Conservation (phyloP, 2,888 invertebrate species). For the Hyposoter didymator region DNA sequence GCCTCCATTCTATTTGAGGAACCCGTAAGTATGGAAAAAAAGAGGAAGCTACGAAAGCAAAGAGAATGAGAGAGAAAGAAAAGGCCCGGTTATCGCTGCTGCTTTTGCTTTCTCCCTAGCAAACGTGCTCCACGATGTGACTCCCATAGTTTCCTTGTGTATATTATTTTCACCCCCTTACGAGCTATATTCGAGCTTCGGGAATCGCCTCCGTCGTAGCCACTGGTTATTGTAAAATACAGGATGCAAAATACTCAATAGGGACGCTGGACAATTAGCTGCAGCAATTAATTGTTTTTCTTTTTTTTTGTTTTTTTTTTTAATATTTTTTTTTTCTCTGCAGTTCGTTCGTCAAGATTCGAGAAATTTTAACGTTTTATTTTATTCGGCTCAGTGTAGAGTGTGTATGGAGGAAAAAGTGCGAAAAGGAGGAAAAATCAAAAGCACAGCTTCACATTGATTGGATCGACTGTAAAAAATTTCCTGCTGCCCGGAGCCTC, state of each 20-base stretch:
- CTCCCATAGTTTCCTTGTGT: conserved; percentile 30
- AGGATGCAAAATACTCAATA: not conserved
- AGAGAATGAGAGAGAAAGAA: not conserved
- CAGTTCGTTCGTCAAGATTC: no score
- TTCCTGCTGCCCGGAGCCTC: no score
- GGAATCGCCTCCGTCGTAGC: conserved; percentile 63
- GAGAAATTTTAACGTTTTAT: no score
- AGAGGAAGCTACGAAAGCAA: not conserved
- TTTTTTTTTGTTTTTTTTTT: no score
- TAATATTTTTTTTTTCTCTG: no score
- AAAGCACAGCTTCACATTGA: no score
- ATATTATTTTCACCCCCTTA: conserved; percentile 32
- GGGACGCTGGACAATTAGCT: not conserved
- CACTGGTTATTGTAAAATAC: not conserved
- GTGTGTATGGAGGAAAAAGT: no score
- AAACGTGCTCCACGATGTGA: conserved; percentile 32
- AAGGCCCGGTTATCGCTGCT: conserved; percentile 50
- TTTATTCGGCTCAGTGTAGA: no score
- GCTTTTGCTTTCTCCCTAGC: conserved; percentile 46
- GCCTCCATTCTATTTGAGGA: conserved; percentile 67
- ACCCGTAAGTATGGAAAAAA: conserved; percentile 48
- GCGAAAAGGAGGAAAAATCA: no score
- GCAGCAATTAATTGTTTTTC: no score
- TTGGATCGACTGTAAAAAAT: no score
- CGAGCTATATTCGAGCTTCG: conserved; percentile 44